These are phyloP conservation scores for Ochlodes sylvanus DNA, from an alignment of 2,888 invertebrate species.

Conservation along the genomic window DNA sequence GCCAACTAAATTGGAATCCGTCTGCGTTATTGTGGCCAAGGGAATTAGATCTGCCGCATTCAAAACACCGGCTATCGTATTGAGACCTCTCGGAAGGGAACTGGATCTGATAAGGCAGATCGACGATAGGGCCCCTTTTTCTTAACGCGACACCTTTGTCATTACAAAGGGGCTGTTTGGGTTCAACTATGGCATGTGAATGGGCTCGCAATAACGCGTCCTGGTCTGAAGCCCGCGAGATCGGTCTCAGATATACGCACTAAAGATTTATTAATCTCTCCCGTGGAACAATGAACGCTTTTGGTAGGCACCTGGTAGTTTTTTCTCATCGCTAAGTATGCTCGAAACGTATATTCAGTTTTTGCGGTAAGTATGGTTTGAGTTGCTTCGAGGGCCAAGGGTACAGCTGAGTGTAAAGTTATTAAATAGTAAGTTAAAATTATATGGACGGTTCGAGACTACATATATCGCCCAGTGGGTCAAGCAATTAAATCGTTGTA, in stretches of 20 bases:
- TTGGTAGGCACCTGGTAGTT: constrained; percentile 81
- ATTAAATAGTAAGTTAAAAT: not conserved
- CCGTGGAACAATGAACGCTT: constrained; percentile 81
- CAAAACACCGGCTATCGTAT: constrained; percentile 79
- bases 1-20: constrained; percentile 74
- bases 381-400: constrained; percentile 48
- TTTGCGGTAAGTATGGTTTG: constrained; percentile 65
- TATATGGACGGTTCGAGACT: not conserved
- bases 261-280: constrained; percentile 84
- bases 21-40: constrained; percentile 74
- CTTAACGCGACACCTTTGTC: constrained; percentile 84
- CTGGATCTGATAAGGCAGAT: constrained; percentile 83
- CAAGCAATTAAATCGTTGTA: not conserved
- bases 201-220: constrained; percentile 83
- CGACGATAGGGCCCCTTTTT: constrained; percentile 83
- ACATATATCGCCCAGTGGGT: not conserved
- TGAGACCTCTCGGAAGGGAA: constrained; percentile 82
- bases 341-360: constrained; percentile 70
- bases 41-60: constrained; percentile 83
- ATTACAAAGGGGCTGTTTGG: constrained; percentile 83
- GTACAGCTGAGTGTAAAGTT: constrained; percentile 49
- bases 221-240: constrained; percentile 78
- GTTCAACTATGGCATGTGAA: constrained; percentile 82
- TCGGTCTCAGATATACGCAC: constrained; percentile 81
- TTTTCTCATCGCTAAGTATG: constrained; percentile 74